Evolutionary conservation across 2,113 vertebrate genomes (phyloP), one percentile per base, ranked within the genome.

Genomic region (Epinephelus moara): DNA sequence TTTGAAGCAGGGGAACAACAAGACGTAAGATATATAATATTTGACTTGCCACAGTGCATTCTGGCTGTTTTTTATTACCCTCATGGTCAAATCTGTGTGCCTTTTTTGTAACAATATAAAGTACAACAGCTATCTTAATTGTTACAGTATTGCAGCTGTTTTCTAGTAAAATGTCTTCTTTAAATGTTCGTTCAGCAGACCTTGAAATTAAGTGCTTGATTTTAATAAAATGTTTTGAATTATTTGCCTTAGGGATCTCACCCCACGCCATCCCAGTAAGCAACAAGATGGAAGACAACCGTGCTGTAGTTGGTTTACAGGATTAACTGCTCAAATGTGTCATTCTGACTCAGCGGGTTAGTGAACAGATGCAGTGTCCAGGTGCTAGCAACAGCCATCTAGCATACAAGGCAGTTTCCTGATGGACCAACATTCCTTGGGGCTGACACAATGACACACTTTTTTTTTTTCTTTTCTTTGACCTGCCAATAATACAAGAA

Each of bases 291-390:
- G 3, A 49, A 6, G 2, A n/a, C 4, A 14, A 57, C 21, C 56
- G n/a, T 30, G 40, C 67, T 17, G 3, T 4, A 13, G 40, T 6
- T 0, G 2, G 4, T 40, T 23, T 55, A 12, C 59, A 72, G 6
- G 0, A 14, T 6, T 5, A 1, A 0, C 0, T 1, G 0, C 27
- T 9, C 14, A 18, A 4, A 0, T 52, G 13, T 23, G 6, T 17
- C 21, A 13, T n/a, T 40, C 56, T 27, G 17, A 30, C 11, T 25
- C 70, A 14, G 37, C 55, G 27, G 70, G 52, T 42, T 60, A 60
- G 23, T 27, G 23, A 72, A 11, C 18, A 52, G 19, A 11, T 62
- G 27, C 49, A 75, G 59, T 55, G 30, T 30, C 30, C 40, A 10
- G 8, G 40, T 4, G 40, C 40, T 10, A 42, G 40, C 30, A 30